These are phyloP conservation scores for Agapornis canus DNA, from an alignment of 2,797 vertebrate species.

Conservation along the genomic window DNA sequence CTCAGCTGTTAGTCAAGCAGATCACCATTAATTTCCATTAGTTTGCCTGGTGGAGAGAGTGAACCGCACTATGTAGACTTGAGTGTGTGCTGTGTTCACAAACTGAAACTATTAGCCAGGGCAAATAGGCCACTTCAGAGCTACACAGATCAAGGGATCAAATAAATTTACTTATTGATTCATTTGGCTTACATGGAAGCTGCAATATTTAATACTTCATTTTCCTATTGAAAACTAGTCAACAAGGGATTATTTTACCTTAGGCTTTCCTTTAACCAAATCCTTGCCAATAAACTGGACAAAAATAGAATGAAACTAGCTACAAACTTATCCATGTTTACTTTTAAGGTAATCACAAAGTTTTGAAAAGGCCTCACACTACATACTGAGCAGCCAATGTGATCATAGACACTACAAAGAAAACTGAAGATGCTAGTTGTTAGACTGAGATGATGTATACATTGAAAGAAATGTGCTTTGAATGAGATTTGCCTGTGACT, in stretches of 20 bases:
- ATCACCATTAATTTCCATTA: not conserved
- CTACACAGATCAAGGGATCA: not conserved
- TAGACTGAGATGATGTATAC: not conserved
- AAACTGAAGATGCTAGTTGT: not conserved
- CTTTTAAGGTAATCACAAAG: not conserved
- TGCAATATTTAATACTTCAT: not conserved
- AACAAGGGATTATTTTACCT: not conserved
- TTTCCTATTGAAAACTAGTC: not conserved
- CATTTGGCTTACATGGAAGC: not conserved
- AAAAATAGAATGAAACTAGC: not conserved
- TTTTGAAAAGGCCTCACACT: not conserved
- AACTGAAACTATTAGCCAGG: not conserved
- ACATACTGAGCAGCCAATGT: not conserved
- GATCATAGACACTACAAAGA: not conserved
- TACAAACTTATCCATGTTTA: not conserved
- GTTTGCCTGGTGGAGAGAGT: not conserved
- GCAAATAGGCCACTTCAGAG: slow-evolving; percentile 5
- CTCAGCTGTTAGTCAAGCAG: not conserved
- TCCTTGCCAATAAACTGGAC: not conserved
- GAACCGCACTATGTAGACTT: not conserved
- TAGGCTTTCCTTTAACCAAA: not conserved
- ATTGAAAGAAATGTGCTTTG: not conserved
- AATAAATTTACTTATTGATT: not conserved
- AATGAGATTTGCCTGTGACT: not conserved
- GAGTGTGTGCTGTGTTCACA: not conserved